A percentile compares a stretch with the other conserved stretches of the same genome.
Conservation (phyloP, 2,888 invertebrate species). For the Lathronympha strigana region DNA sequence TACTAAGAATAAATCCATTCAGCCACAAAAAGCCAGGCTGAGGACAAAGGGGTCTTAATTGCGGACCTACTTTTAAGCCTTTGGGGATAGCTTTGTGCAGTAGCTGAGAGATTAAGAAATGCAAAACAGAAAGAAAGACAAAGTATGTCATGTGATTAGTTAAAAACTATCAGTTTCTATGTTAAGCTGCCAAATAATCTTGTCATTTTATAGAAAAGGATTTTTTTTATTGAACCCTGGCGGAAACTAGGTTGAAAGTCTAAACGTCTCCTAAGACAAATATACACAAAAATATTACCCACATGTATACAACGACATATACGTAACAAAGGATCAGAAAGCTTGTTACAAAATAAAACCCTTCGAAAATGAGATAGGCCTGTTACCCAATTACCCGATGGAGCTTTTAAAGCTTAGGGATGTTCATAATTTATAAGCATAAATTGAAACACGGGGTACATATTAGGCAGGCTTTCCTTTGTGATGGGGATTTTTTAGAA, state of each 20-base stretch:
- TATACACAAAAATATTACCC: no score
- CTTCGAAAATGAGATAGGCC: slow-evolving; percentile 13
- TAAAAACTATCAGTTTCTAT: no score
- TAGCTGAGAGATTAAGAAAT: neutral
- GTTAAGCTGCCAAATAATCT: no score
- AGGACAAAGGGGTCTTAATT: slow-evolving; percentile 34
- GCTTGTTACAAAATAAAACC: neutral
- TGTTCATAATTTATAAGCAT: slow-evolving; percentile 36
- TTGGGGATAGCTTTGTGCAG: neutral
- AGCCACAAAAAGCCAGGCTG: slow-evolving; percentile 10
- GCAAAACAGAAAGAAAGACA: neutral
- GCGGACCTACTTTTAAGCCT: slow-evolving; percentile 24
- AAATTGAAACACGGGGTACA: slow-evolving; percentile 29
- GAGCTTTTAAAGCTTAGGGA: slow-evolving; percentile 13
- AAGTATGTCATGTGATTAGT: neutral
- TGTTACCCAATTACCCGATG: slow-evolving; percentile 22
- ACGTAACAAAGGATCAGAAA: neutral
- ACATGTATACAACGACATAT: neutral
- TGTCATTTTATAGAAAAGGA: no score
- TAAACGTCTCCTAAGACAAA: no score
- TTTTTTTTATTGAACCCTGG: no score
- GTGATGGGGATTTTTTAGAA: neutral
- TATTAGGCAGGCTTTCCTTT: slow-evolving; percentile 18
- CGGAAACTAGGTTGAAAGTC: no score
- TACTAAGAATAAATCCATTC: slow-evolving; percentile 41